phyloP scores from a whole-genome alignment of 2,888 invertebrate genomes.

The Plusia festucae region DNA sequence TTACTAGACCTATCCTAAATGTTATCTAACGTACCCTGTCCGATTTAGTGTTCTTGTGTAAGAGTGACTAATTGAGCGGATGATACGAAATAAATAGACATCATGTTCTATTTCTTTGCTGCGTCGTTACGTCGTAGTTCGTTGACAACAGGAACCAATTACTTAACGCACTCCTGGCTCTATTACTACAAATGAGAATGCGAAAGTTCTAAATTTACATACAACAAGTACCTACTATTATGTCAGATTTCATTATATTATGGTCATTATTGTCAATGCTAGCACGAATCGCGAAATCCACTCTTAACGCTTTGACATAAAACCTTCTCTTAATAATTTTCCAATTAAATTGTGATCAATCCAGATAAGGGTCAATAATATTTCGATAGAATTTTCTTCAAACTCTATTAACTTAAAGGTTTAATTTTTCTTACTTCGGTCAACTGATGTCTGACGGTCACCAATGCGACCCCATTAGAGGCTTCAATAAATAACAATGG shows the following conservation, averaged over 20 bases:
- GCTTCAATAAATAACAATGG: slow-evolving; percentile 46
- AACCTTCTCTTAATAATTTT: not conserved
- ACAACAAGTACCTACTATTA: not conserved
- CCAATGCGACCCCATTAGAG: slow-evolving; percentile 24
- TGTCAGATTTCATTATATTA: not conserved
- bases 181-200: not conserved
- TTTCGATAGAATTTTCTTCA: not conserved
- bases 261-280: not conserved
- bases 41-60: not conserved
- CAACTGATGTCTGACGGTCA: slow-evolving; percentile 8
- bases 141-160: slow-evolving; percentile 5
- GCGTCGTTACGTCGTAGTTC: slow-evolving; percentile 2
- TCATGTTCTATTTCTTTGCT: slow-evolving; percentile 15
- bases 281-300: not conserved
- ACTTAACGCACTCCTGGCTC: slow-evolving; percentile 3
- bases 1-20: not conserved
- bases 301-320: not conserved
- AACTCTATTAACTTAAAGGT: not conserved
- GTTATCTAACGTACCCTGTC: not conserved
- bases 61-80: slow-evolving; percentile 17
- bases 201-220: not conserved
- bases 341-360: not conserved
- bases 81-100: slow-evolving; percentile 17
- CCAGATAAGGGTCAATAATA: not conserved
- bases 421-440: not conserved